phyloP scores from a whole-genome alignment of 2,888 invertebrate genomes.

The Standfussiana lucernea region DNA sequence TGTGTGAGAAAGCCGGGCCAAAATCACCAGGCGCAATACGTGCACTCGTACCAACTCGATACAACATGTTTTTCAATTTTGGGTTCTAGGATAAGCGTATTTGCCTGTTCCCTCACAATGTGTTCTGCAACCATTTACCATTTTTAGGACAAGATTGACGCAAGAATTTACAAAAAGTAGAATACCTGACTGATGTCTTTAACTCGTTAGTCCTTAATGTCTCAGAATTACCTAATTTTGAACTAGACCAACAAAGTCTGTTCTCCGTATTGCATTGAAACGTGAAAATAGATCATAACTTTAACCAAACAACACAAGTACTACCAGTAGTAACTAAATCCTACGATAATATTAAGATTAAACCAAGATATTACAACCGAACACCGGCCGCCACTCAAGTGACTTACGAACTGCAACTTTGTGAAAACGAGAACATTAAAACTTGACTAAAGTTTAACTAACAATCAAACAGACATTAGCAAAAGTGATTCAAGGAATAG shows the following conservation, averaged over 20 bases:
- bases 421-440: conserved; percentile 30
- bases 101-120: not conserved
- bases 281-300: not conserved
- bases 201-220: not conserved
- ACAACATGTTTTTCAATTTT: not conserved
- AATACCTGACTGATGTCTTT: not conserved
- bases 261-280: not conserved
- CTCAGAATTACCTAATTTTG: not conserved
- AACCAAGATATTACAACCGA: not conserved
- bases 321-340: not conserved
- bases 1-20: not conserved
- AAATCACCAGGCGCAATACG: not conserved
- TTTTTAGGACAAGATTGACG: too few relatives aligned
- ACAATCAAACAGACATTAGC: conserved; percentile 43
- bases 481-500: conserved; percentile 14
- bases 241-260: not conserved
- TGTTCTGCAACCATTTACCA: too few relatives aligned
- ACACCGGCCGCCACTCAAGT: not conserved
- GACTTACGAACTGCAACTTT: conserved; percentile 25
- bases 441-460: conserved; percentile 24
- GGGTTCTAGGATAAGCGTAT: not conserved
- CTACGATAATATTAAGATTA: conserved; percentile 17
- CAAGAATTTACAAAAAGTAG: not conserved
- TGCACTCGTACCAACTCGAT: not conserved
- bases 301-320: not conserved